Conservation (phyloP, 1,140 invertebrate genomes). For the Bilobella aurantiaca region DNA sequence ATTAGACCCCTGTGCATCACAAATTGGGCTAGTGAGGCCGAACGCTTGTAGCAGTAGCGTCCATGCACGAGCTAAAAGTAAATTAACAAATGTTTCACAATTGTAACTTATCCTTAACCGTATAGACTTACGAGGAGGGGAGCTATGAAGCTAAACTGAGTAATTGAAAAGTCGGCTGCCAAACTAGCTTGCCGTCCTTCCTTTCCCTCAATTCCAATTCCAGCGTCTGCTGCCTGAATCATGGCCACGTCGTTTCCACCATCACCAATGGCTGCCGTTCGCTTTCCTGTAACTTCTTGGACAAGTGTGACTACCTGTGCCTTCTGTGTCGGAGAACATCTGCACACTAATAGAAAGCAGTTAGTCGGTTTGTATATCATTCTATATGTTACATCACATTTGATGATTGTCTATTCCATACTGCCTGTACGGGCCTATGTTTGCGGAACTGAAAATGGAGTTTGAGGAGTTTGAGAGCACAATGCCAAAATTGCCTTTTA, state of each 20-base stretch:
- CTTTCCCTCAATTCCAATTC: conserved; percentile 87
- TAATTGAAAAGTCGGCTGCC: conserved; percentile 97
- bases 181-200: conserved; percentile 92
- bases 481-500: too few relatives aligned
- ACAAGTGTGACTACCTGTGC: conserved; percentile 87
- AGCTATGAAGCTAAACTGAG: conserved; percentile 78
- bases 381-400: conserved; percentile 37
- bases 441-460: too few relatives aligned
- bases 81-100: not conserved
- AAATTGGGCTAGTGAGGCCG: conserved; percentile 91
- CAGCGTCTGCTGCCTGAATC: conserved; percentile 71
- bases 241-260: conserved; percentile 52
- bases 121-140: conserved; percentile 84
- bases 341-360: too few relatives aligned
- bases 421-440: too few relatives aligned
- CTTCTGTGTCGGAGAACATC: conserved; percentile 98
- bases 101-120: not conserved
- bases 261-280: conserved; percentile 45
- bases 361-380: too few relatives aligned
- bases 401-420: too few relatives aligned
- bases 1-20: conserved; percentile 97
- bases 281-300: conserved; percentile 73
- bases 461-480: too few relatives aligned
- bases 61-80: conserved; percentile 84
- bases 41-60: conserved; percentile 87